Base-by-base conservation (phyloP, 2,888 invertebrate genomes). In the Stenoptilia bipunctidactyla region DNA sequence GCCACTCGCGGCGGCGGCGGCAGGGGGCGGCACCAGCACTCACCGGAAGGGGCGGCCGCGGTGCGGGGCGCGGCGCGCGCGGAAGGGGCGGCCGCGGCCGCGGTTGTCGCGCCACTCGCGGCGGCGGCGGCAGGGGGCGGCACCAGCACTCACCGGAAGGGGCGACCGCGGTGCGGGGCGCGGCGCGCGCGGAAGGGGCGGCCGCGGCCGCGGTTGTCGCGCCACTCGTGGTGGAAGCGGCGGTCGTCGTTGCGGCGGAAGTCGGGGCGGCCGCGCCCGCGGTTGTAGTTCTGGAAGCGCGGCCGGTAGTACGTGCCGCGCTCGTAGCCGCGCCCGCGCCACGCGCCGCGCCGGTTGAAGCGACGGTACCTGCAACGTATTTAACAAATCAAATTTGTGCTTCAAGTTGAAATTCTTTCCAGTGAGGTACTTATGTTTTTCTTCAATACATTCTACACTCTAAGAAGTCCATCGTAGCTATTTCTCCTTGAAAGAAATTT, bases 221-320 rank as follows among this genome's bases (percentile, higher is more conserved):
- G 48, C 67, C 67, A 68, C 54, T 70, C 64, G 33, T 55, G 58
- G 41, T 53, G 66, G 61, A 73, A 74, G 36, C 74, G 57, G 0
- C 76, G 53, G n/a, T 59, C 58, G 53, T 74, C 74, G 53, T 75
- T 65, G 1, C 72, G 49, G 0, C 82, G 52, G 67, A 83, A 82
- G 66, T 82, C 83, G 51, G 86, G 61, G 56, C 83, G 58, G 48
- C 86, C 85, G n/a, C 87, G 66, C 40, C 62, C 58, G 1, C 84
- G 76, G 62, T 86, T 86, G 70, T 86, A 88, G 13, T 86, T 85
- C 62, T 91, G 90, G 85, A 92, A 91, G 46, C 92, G 86, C 1
- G 92, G 92, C 52, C 91, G 90, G 76, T 92, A 92, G 70, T 92
- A 92, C 1, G 91, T 92, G 47, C 92, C 92, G 40, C 92, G 87